Percentiles rank a stretch among this genome's conserved stretches.
Conservation (phyloP, 2,888 invertebrate species). For the Ectemnius cavifrons region DNA sequence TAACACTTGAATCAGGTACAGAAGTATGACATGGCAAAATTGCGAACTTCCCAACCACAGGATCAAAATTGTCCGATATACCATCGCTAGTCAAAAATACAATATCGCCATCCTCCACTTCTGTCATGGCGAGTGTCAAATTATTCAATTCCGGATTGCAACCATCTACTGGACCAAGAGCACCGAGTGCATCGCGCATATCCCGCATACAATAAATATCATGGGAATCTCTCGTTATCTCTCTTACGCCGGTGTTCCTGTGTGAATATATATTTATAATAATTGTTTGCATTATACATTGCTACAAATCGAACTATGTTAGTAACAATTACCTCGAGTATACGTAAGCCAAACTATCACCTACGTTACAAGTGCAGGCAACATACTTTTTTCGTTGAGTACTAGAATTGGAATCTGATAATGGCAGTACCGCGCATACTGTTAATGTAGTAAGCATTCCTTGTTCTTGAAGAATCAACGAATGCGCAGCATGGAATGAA, state of each 20-base stretch:
- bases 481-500: constrained; percentile 91
- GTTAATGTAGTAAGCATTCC: constrained; percentile 91
- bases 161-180: constrained; percentile 92
- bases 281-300: constrained; percentile 5
- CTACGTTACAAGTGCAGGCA: constrained; percentile 93
- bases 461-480: constrained; percentile 89
- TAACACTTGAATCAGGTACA: constrained; percentile 50
- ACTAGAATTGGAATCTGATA: constrained; percentile 72
- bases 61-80: constrained; percentile 94
- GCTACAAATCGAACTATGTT: neutral
- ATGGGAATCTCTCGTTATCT: constrained; percentile 90
- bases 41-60: constrained; percentile 93
- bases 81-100: constrained; percentile 94
- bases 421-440: constrained; percentile 86
- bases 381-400: constrained; percentile 80
- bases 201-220: constrained; percentile 90
- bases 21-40: constrained; percentile 75
- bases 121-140: constrained; percentile 90
- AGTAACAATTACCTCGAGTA: constrained; percentile 81
- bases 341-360: constrained; percentile 93
- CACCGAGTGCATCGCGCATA: constrained; percentile 93
- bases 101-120: constrained; percentile 88
- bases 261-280: constrained; percentile 17
- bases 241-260: constrained; percentile 85
- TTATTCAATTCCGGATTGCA: constrained; percentile 91